Evolutionary conservation across 1,140 invertebrate species (phyloP).

Genomic region (Marisa cornuarietis): DNA sequence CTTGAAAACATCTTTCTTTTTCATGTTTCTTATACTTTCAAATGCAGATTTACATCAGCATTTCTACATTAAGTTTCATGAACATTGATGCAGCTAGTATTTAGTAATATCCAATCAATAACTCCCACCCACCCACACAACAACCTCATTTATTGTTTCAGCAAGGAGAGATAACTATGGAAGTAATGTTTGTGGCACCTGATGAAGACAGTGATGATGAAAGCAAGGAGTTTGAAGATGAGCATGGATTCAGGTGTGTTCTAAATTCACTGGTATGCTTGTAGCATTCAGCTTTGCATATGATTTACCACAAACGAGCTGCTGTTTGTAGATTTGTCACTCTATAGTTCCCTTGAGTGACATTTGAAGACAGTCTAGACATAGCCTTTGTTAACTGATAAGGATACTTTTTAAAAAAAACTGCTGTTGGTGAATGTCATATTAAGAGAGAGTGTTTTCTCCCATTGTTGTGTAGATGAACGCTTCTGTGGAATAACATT

Average conservation of each 20-base stretch:
- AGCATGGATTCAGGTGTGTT: conserved; percentile 63
- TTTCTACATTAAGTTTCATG: no score
- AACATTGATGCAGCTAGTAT: no score
- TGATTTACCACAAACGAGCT: not conserved
- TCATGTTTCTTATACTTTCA: no score
- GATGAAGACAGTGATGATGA: conserved; percentile 74
- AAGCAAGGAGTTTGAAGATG: conserved; percentile 63
- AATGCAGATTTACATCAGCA: no score
- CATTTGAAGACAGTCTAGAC: not conserved
- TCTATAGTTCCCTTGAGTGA: not conserved
- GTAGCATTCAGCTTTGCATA: no score
- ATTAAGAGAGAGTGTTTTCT: not conserved
- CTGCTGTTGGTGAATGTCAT: not conserved
- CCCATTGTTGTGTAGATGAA: no score
- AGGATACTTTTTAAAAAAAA: not conserved
- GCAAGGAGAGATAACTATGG: conserved; percentile 76
- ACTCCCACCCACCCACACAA: no score
- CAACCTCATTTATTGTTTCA: conserved; percentile 50
- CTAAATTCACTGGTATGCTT: not conserved
- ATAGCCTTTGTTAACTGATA: not conserved
- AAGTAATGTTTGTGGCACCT: conserved; percentile 78
- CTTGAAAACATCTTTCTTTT: no score
- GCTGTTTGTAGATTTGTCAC: not conserved
- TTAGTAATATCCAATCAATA: no score
- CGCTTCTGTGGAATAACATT: no score